These are phyloP conservation scores for Neolamprologus sp. DNA, from an alignment of 2,113 vertebrate genomes.

Conservation along the genomic window DNA sequence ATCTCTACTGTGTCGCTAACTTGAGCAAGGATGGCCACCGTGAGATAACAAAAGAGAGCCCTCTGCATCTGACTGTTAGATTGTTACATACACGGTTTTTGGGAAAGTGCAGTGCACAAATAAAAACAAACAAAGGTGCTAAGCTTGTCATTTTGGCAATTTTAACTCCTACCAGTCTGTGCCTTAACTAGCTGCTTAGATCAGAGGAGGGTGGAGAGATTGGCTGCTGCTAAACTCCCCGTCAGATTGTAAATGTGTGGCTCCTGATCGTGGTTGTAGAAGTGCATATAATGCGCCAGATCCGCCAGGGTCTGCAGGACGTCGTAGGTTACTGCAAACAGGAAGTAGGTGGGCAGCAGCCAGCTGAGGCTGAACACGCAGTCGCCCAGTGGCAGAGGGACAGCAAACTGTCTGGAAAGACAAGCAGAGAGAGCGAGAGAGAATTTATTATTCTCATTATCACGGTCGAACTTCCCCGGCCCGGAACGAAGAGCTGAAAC, in stretches of 20 bases:
- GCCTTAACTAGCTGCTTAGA: neutral
- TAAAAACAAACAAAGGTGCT: neutral
- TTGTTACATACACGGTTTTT: neutral
- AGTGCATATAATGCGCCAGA: slow-evolving; percentile 25
- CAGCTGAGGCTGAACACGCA: slow-evolving; percentile 61
- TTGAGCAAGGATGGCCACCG: neutral
- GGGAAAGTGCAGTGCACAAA: neutral
- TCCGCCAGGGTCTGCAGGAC: slow-evolving; percentile 52
- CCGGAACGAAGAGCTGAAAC: neutral
- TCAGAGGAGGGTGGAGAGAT: slow-evolving; percentile 23
- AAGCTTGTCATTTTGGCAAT: neutral
- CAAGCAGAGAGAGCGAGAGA: neutral
- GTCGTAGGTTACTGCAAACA: slow-evolving; percentile 69
- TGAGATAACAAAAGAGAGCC: neutral
- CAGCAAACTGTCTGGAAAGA: slow-evolving; percentile 34
- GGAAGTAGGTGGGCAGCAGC: slow-evolving; percentile 69
- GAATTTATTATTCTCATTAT: neutral
- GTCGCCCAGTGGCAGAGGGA: slow-evolving; percentile 50
- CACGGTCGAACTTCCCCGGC: neutral
- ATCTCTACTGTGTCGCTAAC: neutral
- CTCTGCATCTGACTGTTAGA: neutral
- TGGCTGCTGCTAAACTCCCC: neutral
- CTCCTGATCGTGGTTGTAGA: neutral
- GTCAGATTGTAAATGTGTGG: neutral
- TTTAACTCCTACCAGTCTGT: neutral